Percentiles rank a stretch among this genome's conserved stretches.
These are phyloP conservation scores for Pseudomugil gertrudae DNA, from an alignment of 2,797 vertebrate genomes.

Conservation along the genomic window DNA sequence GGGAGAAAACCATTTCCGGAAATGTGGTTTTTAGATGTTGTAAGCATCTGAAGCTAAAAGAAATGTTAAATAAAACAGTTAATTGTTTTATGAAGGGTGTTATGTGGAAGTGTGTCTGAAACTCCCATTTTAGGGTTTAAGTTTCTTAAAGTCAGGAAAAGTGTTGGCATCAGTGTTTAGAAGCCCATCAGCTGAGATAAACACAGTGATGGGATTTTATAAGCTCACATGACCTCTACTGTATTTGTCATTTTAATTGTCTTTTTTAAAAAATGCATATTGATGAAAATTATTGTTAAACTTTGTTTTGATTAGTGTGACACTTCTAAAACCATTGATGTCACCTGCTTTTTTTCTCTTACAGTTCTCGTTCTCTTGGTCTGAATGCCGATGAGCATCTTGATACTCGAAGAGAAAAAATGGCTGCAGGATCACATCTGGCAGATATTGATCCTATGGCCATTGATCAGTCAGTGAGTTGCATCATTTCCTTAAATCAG, in stretches of 20 bases:
- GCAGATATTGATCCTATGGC: conserved; percentile 91
- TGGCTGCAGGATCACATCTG: conserved; percentile 85
- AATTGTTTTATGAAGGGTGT: no score
- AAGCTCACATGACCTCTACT: background rate
- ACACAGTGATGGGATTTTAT: no score
- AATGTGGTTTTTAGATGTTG: background rate
- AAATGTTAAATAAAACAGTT: no score
- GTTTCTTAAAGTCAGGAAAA: no score
- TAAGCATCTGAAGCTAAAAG: no score
- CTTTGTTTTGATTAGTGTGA: background rate
- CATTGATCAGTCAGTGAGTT: conserved; percentile 85
- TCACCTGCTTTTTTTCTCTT: background rate
- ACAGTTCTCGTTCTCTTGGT: conserved; percentile 86
- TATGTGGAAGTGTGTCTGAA: background rate
- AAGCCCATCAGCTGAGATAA: no score
- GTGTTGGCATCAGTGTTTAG: no score
- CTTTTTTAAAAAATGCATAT: background rate
- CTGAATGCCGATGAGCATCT: conserved; percentile 82
- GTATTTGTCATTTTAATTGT: background rate
- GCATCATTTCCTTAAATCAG: background rate
- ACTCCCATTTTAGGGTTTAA: background rate
- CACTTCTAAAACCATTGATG: background rate
- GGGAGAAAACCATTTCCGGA: background rate
- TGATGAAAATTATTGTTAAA: background rate
- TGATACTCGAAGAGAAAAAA: conserved; percentile 82